Base-by-base conservation (phyloP, 1,140 invertebrate species). In the Heliconius melpomene region DNA sequence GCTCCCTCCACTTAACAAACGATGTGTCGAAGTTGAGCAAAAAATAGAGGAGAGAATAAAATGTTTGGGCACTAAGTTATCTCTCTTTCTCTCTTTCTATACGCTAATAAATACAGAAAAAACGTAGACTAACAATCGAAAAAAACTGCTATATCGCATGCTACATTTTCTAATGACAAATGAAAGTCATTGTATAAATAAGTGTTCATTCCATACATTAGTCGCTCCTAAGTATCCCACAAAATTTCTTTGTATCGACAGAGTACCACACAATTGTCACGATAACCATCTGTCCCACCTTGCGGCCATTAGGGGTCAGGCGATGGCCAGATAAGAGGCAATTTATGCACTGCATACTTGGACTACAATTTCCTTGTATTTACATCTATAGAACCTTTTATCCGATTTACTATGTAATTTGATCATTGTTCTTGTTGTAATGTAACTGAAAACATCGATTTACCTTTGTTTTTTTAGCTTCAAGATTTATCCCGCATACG, bases 241-340 rank as follows among this genome's bases (percentile, higher is more conserved):
- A 26, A 77, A 77, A 72, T 74, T 80, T 80, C 83, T 86, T 87
- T 88, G 86, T 91, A 89, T 89, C 86, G 88, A 88, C 88, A 87
- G 90, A 88, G 87, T 90, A 84, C 80, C 79, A 81, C 86, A 88
- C 87, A 90, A 92, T 86, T 90, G 86, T 82, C 79, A 77, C 85
- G 91, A 92, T 92, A 92, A 90, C 80, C 79, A 92, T 92, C 91
- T 84, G 90, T 91, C 89, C 88, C 89, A 92, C 90, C 91, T 92
- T 84, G 87, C 83, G 82, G 83, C 88, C 86, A 91, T 92, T 92
- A 92, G 79, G 87, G 89, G 91, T 89, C 91, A 91, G 84, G 86
- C 90, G 87, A 92, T 90, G 87, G 86, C 79, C 86, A 90, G 88
- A 92, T 91, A 92, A 78, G 80, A 32, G 82, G 80, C 88, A 91